Conservation (phyloP, 2,113 vertebrate species). For the Lepus europaeus region DNA sequence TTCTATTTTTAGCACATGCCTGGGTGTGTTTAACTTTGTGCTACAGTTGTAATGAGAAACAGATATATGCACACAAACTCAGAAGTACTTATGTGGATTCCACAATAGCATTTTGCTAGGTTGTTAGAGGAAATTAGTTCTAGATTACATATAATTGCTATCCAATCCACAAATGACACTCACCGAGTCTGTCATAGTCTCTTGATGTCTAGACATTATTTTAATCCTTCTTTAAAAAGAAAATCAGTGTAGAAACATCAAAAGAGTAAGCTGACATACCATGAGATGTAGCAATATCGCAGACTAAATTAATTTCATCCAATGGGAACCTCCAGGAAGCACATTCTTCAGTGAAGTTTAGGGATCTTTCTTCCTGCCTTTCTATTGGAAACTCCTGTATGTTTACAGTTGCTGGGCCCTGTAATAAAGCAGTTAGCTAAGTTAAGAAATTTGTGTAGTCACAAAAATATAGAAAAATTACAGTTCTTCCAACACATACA, state of each 20-base stretch:
- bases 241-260: constrained; percentile 42
- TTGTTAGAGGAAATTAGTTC: constrained; percentile 71
- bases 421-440: constrained; percentile 55
- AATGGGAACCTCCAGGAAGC: constrained; percentile 95
- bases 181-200: background rate
- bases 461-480: constrained; percentile 38
- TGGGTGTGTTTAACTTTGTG: constrained; percentile 76
- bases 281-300: constrained; percentile 91
- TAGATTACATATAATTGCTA: constrained; percentile 72
- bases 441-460: constrained; percentile 7
- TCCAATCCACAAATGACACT: constrained; percentile 32
- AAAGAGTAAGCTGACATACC: constrained; percentile 87
- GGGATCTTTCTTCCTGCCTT: constrained; percentile 91
- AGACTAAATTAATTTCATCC: constrained; percentile 94
- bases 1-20: constrained; percentile 77
- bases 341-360: constrained; percentile 95
- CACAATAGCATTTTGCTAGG: constrained; percentile 61
- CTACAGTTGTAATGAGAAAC: constrained; percentile 77
- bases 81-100: constrained; percentile 41
- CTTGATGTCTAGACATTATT: constrained; percentile 16
- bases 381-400: constrained; percentile 93
- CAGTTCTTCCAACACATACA: constrained; percentile 32
- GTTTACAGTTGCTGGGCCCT: constrained; percentile 95
- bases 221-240: background rate
- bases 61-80: constrained; percentile 63